These are phyloP conservation scores for Trichopria drosophilae DNA, from an alignment of 2,888 invertebrate species.

Conservation along the genomic window DNA sequence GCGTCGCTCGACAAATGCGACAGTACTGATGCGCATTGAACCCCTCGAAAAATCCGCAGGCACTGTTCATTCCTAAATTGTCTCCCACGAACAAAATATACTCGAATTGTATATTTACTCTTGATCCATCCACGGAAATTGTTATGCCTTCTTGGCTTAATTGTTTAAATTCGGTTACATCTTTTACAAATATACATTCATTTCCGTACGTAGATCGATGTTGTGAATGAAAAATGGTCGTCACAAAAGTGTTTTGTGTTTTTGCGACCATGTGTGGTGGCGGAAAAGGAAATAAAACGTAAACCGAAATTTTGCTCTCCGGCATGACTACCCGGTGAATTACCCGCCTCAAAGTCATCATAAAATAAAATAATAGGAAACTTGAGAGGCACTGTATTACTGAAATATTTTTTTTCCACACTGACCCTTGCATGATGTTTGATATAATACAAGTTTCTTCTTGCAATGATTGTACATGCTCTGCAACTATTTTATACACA, in stretches of 20 bases:
- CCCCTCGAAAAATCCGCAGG: slow-evolving; percentile 22
- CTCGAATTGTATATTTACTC: slow-evolving; percentile 20
- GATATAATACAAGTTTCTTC: slow-evolving; percentile 22
- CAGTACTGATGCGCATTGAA: slow-evolving; percentile 23
- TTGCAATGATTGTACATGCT: slow-evolving; percentile 9
- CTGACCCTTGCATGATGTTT: slow-evolving; percentile 26
- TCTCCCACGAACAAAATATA: slow-evolving; percentile 24
- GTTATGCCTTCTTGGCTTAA: slow-evolving; percentile 17
- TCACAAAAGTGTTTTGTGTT: slow-evolving; percentile 14
- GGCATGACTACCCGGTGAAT: slow-evolving; percentile 21
- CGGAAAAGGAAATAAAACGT: slow-evolving; percentile 10
- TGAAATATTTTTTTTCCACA: slow-evolving; percentile 25
- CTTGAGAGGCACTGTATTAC: too few relatives aligned
- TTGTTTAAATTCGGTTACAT: slow-evolving; percentile 16
- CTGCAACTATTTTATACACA: slow-evolving; percentile 21
- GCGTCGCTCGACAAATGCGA: slow-evolving; percentile 19
- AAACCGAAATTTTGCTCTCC: slow-evolving; percentile 15
- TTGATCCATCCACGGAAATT: slow-evolving; percentile 3
- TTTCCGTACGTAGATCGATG: slow-evolving; percentile 21
- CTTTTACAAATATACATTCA: slow-evolving; percentile 11
- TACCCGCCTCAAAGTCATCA: too few relatives aligned
- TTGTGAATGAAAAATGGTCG: slow-evolving; percentile 16
- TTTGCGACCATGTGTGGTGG: slow-evolving; percentile 16
- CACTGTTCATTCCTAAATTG: slow-evolving; percentile 24
- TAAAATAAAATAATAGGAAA: too few relatives aligned